Evolutionary conservation across 2,113 vertebrate genomes (phyloP).

Genomic region (Poecile atricapillus): DNA sequence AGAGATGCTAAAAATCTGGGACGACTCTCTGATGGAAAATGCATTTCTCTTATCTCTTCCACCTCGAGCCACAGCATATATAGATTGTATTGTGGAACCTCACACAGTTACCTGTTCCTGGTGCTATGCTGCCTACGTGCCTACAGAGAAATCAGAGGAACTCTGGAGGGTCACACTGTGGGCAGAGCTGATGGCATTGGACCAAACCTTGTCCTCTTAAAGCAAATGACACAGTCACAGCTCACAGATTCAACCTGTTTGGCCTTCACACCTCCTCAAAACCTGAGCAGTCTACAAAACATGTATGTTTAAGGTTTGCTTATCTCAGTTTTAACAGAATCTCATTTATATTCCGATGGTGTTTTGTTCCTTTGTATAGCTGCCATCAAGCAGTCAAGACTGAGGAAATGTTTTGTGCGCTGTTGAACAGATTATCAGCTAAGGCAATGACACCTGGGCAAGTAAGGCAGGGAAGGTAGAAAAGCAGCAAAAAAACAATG

Average conservation of each 20-base stretch:
- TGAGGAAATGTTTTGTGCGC: neutral
- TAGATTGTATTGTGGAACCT: neutral
- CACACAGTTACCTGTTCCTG: neutral
- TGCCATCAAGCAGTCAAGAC: neutral
- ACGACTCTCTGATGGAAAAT: neutral
- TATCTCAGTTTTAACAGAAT: neutral
- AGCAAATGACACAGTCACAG: neutral
- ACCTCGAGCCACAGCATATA: neutral
- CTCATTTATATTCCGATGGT: neutral
- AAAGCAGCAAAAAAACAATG: neutral
- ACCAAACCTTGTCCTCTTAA: neutral
- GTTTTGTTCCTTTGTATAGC: neutral
- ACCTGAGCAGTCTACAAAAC: neutral
- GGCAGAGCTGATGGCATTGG: neutral
- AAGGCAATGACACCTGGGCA: neutral
- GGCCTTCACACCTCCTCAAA: neutral
- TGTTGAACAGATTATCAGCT: neutral
- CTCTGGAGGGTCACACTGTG: neutral
- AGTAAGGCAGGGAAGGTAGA: neutral
- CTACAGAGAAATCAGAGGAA: neutral
- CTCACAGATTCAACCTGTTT: neutral
- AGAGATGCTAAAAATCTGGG: neutral
- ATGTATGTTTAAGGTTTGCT: neutral
- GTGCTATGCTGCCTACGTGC: neutral
- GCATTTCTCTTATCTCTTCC: neutral